These are phyloP conservation scores for Pempheris klunzingeri DNA, from an alignment of 2,797 vertebrate species.

Conservation along the genomic window DNA sequence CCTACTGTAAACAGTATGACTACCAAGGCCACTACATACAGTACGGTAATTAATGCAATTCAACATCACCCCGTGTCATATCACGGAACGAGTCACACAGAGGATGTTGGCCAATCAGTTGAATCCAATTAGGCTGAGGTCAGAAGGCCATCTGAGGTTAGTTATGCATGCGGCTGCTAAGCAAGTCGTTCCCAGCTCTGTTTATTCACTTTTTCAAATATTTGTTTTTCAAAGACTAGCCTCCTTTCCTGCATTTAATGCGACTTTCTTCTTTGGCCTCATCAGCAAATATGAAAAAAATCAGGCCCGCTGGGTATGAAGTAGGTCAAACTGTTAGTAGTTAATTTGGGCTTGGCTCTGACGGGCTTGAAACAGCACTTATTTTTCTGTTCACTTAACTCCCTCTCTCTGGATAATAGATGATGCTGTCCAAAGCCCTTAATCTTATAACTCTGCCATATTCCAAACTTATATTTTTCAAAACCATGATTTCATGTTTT, in stretches of 20 bases:
- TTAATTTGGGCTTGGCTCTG: slow-evolving; percentile 73
- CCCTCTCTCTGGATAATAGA: slow-evolving; percentile 65
- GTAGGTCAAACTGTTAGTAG: slow-evolving; percentile 80
- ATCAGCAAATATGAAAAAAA: slow-evolving; percentile 80
- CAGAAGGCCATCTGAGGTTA: slow-evolving; percentile 55
- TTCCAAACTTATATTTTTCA: slow-evolving; percentile 40
- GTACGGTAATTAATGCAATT: slow-evolving; percentile 29
- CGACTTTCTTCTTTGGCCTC: slow-evolving; percentile 79
- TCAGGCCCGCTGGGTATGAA: slow-evolving; percentile 74
- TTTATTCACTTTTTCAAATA: slow-evolving; percentile 65
- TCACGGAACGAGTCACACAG: slow-evolving; percentile 11
- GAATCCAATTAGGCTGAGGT: slow-evolving; percentile 55
- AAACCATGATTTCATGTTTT: slow-evolving; percentile 58
- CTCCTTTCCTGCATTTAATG: slow-evolving; percentile 59
- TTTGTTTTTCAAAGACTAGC: slow-evolving; percentile 78
- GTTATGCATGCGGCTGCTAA: slow-evolving; percentile 37
- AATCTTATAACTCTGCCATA: slow-evolving; percentile 61
- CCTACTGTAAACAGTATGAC: slow-evolving; percentile 37
- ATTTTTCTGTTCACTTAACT: slow-evolving; percentile 71
- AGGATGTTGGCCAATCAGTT: slow-evolving; percentile 16
- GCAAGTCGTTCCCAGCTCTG: slow-evolving; percentile 28
- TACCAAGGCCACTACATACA: slow-evolving; percentile 1
- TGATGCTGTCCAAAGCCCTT: slow-evolving; percentile 61
- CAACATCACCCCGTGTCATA: background rate
- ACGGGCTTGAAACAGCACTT: slow-evolving; percentile 71